Evolutionary conservation across 2,113 vertebrate species (phyloP).

Genomic region (Arvicanthis niloticus): DNA sequence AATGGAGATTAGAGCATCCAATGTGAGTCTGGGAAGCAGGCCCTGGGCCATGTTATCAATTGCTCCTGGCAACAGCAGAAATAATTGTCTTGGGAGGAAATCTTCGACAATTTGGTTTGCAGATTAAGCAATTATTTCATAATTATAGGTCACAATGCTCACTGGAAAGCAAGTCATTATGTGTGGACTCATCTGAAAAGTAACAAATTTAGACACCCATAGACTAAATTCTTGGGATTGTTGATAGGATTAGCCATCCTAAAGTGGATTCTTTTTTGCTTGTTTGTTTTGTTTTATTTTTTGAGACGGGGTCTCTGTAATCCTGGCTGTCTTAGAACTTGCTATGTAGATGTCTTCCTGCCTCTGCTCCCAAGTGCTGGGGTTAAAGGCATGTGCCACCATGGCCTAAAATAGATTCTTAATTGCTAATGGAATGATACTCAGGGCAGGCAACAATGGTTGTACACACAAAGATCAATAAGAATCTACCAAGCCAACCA

Average conservation of each 20-base stretch:
- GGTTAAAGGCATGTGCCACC: neutral
- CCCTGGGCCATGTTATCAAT: neutral
- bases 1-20: neutral
- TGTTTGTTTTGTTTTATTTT: neutral
- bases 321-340: neutral
- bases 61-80: neutral
- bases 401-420: neutral
- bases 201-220: neutral
- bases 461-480: slow-evolving; percentile 2
- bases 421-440: neutral
- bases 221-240: too few species aligned
- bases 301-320: neutral
- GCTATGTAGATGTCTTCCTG: neutral
- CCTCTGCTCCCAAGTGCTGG: neutral
- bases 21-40: neutral
- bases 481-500: neutral
- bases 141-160: neutral
- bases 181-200: neutral
- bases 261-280: neutral
- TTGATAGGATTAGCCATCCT: too few species aligned
- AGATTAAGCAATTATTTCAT: slow-evolving; percentile 8
- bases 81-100: neutral
- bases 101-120: neutral
- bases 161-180: neutral
- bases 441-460: slow-evolving; percentile 51